Conservation (phyloP, 2,888 invertebrate genomes). For the Conomelus anceps region DNA sequence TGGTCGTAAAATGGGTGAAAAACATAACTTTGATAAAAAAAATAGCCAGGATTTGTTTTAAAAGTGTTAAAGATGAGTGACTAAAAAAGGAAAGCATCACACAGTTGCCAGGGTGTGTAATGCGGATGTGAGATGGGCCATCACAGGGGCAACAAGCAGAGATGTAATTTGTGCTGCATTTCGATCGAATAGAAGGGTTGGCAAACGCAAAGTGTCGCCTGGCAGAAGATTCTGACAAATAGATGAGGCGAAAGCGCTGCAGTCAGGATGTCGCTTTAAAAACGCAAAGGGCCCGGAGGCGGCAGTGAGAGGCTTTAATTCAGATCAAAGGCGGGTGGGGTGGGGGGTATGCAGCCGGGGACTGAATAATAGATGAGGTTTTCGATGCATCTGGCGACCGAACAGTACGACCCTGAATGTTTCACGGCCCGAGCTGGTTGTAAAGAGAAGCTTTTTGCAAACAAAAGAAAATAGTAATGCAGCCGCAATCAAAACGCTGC, state of each 20-base stretch:
- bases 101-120: neutral
- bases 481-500: neutral
- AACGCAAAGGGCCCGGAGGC: neutral
- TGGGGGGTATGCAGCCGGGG: neutral
- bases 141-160: neutral
- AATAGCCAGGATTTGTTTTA: neutral
- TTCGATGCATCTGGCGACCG: neutral
- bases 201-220: neutral
- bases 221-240: neutral
- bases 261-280: neutral
- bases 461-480: neutral
- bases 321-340: neutral
- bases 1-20: no score
- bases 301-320: neutral
- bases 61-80: neutral
- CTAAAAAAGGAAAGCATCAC: neutral
- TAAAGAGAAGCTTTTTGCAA: neutral
- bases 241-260: neutral
- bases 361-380: neutral
- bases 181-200: neutral
- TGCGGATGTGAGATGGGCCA: neutral
- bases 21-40: no score
- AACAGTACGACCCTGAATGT: neutral
- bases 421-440: neutral
- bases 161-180: neutral